Conservation (phyloP, 1,140 invertebrate species). For the Drosophila paulistorum region DNA sequence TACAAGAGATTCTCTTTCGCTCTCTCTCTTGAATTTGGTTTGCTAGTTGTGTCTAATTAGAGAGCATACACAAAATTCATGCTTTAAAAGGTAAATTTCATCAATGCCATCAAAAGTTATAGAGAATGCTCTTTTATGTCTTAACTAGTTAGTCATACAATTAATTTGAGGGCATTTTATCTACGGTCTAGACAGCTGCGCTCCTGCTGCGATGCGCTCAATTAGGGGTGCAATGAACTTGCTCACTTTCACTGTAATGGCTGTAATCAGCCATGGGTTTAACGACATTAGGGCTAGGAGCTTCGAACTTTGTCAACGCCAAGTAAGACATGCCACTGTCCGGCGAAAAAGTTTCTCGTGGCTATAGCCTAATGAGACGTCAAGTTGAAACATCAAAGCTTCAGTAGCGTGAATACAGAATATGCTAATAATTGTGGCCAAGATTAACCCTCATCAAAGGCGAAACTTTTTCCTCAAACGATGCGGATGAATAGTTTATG, state of each 20-base stretch:
- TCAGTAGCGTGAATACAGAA: not conserved
- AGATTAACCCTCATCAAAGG: constrained; percentile 16
- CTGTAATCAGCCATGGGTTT: constrained; percentile 15
- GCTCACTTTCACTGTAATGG: constrained; percentile 18
- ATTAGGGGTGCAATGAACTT: constrained; percentile 20
- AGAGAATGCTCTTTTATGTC: constrained; percentile 11
- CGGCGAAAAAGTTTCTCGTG: constrained; percentile 5
- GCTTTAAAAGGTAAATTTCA: constrained; percentile 4
- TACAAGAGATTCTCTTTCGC: not conserved
- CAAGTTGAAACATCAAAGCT: constrained; percentile 25
- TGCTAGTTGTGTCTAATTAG: constrained; percentile 3
- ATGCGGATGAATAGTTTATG: constrained; percentile 10
- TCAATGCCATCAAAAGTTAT: constrained; percentile 5
- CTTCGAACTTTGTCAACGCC: constrained; percentile 12
- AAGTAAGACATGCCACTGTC: constrained; percentile 10
- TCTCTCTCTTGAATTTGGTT: not conserved
- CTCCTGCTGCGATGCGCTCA: constrained; percentile 8
- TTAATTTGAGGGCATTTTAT: constrained; percentile 53
- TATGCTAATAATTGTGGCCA: constrained; percentile 23
- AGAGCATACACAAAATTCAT: not conserved
- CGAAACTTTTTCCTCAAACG: constrained; percentile 2
- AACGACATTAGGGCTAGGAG: constrained; percentile 7
- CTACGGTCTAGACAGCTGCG: constrained; percentile 47
- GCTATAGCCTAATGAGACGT: constrained; percentile 23
- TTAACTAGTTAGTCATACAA: constrained; percentile 9